A percentile compares a stretch with the other conserved stretches of the same genome.
These are phyloP conservation scores for Erpornis zantholeuca DNA, from an alignment of 2,113 vertebrate genomes.

Conservation along the genomic window DNA sequence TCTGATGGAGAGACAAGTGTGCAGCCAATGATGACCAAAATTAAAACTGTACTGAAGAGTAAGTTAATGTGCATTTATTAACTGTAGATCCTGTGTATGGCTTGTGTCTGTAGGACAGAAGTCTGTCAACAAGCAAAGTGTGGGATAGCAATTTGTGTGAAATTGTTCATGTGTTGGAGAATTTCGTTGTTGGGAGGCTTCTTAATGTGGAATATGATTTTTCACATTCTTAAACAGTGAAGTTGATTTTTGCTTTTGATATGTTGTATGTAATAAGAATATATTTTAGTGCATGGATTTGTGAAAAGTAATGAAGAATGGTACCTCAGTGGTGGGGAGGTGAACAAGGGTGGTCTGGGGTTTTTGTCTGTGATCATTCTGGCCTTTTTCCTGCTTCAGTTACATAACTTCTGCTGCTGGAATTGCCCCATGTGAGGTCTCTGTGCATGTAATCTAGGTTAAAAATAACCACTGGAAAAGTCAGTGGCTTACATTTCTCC, in stretches of 20 bases:
- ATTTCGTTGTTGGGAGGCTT: not conserved
- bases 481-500: not conserved
- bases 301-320: not conserved
- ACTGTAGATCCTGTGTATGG: not conserved
- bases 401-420: not conserved
- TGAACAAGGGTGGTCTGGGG: not conserved
- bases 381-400: not conserved
- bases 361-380: not conserved
- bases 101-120: not conserved
- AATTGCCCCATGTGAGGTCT: not conserved
- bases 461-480: not conserved
- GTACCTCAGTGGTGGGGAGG: not conserved
- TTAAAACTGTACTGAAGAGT: conserved; percentile 99
- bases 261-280: not conserved
- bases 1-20: conserved; percentile 93
- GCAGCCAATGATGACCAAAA: conserved; percentile 99
- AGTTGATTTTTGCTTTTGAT: not conserved
- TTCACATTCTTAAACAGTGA: not conserved
- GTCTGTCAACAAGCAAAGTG: not conserved
- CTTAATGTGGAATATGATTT: not conserved
- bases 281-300: not conserved
- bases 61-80: conserved; percentile 60
- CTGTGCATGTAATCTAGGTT: not conserved
- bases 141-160: not conserved
- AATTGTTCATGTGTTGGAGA: not conserved